Percentiles rank a stretch among this genome's conserved stretches.
These are phyloP conservation scores for Melanogrammus aeglefinus DNA, from an alignment of 2,797 vertebrate species.

Conservation along the genomic window DNA sequence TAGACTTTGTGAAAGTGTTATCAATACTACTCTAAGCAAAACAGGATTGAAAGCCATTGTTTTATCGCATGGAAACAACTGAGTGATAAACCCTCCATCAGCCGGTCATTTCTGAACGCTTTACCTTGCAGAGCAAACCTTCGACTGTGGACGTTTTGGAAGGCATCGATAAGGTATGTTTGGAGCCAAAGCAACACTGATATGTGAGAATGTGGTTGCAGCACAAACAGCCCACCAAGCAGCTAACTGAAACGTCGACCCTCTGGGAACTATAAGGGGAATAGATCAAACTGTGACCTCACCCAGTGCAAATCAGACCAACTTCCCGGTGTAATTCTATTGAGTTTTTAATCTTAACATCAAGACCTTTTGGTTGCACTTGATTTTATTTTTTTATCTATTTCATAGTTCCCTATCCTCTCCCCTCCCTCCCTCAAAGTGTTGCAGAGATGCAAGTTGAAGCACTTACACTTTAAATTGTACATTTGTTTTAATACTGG, in stretches of 20 bases:
- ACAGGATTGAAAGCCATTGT: not conserved
- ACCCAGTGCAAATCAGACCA: not conserved
- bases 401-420: not conserved
- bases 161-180: conserved; percentile 92
- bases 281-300: not conserved
- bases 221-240: not conserved
- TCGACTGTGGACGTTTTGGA: conserved; percentile 94
- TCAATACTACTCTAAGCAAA: not conserved
- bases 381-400: not conserved
- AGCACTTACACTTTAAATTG: not conserved
- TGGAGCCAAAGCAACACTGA: not conserved
- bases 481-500: not conserved
- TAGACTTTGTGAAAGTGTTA: not conserved
- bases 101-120: conserved; percentile 4
- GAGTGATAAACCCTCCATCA: not conserved
- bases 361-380: not conserved
- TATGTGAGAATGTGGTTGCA: not conserved
- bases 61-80: not conserved
- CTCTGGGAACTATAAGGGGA: not conserved
- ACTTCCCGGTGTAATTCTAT: not conserved
- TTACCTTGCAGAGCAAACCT: conserved; percentile 81
- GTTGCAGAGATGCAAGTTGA: not conserved
- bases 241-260: not conserved
- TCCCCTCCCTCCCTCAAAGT: not conserved
- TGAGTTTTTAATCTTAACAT: not conserved